A percentile compares a stretch with the other conserved stretches of the same genome.
Evolutionary conservation across 2,888 invertebrate genomes (phyloP).

Genomic region (Mystacides longicornis): DNA sequence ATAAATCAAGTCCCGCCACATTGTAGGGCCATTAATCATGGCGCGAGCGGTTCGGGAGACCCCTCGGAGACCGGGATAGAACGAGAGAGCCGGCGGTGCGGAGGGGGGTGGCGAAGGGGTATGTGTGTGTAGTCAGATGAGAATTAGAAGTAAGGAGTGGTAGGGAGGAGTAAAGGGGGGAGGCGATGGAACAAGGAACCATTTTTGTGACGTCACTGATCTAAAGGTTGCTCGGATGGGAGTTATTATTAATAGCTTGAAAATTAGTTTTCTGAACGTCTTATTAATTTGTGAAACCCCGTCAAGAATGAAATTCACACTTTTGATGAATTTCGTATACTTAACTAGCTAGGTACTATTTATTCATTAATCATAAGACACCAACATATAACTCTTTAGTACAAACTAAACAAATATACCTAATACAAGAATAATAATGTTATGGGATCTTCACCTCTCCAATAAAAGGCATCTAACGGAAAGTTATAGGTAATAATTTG

Average conservation of each 20-base stretch:
- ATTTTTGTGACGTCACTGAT: slow-evolving; percentile 30
- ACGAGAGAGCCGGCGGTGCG: background rate
- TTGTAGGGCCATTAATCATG: slow-evolving; percentile 54
- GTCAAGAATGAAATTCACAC: background rate
- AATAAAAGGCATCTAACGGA: too few relatives aligned
- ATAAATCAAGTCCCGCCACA: slow-evolving; percentile 65
- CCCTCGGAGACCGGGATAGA: slow-evolving; percentile 5
- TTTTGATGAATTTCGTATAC: background rate
- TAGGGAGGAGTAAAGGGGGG: slow-evolving; percentile 26
- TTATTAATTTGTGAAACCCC: too few relatives aligned
- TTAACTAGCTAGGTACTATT: background rate
- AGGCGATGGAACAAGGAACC: slow-evolving; percentile 26
- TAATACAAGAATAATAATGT: too few relatives aligned
- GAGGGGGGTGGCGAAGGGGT: background rate
- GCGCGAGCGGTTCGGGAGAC: slow-evolving; percentile 13
- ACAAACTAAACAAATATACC: too few relatives aligned
- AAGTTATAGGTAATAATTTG: too few relatives aligned
- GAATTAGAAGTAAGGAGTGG: slow-evolving; percentile 15
- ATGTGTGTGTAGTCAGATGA: background rate
- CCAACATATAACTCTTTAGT: too few relatives aligned
- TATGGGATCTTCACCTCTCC: too few relatives aligned
- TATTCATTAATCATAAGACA: too few relatives aligned
- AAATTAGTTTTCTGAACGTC: too few relatives aligned
- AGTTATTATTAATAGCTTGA: too few relatives aligned
- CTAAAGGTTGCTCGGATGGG: slow-evolving; percentile 8